Percentiles rank a stretch among this genome's conserved stretches.
Evolutionary conservation across 1,140 invertebrate genomes (phyloP).

Genomic region (Zaprionus taronus): DNA sequence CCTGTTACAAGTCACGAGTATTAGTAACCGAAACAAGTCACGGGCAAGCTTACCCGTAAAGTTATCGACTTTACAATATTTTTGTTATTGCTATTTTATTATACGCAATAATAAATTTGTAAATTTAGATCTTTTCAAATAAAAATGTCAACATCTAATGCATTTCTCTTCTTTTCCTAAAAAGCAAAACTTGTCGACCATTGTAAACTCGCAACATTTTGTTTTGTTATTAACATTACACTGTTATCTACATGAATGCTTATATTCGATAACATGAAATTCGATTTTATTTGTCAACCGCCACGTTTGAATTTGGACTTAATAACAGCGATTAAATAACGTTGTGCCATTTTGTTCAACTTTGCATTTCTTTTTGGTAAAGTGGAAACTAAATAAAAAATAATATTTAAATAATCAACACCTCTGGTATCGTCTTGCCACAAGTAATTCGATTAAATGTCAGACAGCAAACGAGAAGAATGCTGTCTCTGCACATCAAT

Average conservation of each 20-base stretch:
- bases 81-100: neutral
- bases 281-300: neutral
- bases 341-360: neutral
- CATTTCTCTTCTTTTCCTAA: too few relatives aligned
- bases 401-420: neutral
- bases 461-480: slow-evolving; percentile 12
- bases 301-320: neutral
- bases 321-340: too few relatives aligned
- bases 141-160: too few relatives aligned
- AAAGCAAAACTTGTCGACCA: too few relatives aligned
- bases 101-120: neutral
- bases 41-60: neutral
- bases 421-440: neutral
- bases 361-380: neutral
- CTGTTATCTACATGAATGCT: neutral
- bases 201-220: too few relatives aligned
- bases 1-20: neutral
- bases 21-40: neutral
- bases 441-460: slow-evolving; percentile 32
- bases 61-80: neutral
- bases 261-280: neutral
- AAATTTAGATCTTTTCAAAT: too few relatives aligned
- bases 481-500: slow-evolving; percentile 29
- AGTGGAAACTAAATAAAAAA: neutral
- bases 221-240: neutral